Percentiles rank a stretch among this genome's conserved stretches.
phyloP scores from a whole-genome alignment of 2,113 vertebrate genomes.

The Rallus limicola region DNA sequence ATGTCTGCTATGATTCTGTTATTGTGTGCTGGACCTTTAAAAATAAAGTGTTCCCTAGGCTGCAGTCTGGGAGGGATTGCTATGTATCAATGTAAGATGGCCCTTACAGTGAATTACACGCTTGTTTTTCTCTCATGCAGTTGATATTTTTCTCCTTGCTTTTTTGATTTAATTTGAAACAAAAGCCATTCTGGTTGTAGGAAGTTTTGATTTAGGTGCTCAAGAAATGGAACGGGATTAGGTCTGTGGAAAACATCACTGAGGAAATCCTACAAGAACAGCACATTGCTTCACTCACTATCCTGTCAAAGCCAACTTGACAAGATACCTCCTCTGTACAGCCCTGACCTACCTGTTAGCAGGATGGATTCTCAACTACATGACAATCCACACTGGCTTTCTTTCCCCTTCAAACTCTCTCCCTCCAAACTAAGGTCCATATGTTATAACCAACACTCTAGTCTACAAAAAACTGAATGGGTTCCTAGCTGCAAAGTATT shows the following conservation, averaged over 20 bases:
- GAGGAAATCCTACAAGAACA: neutral
- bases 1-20: neutral
- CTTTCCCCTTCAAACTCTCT: neutral
- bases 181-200: neutral
- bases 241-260: neutral
- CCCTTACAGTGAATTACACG: neutral
- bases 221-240: neutral
- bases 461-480: neutral
- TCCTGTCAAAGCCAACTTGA: neutral
- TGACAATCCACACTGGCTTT: neutral
- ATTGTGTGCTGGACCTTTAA: neutral
- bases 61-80: neutral
- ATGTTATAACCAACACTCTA: neutral
- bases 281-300: neutral
- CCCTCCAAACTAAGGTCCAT: neutral
- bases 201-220: neutral
- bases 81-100: neutral
- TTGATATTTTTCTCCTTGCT: neutral
- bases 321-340: neutral
- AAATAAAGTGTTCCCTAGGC: neutral
- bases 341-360: neutral
- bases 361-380: neutral
- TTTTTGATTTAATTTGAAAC: slow-evolving; percentile 30
- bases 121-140: neutral
- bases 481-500: neutral